phyloP scores from a whole-genome alignment of 2,113 vertebrate species.

The Festucalex cinctus region DNA sequence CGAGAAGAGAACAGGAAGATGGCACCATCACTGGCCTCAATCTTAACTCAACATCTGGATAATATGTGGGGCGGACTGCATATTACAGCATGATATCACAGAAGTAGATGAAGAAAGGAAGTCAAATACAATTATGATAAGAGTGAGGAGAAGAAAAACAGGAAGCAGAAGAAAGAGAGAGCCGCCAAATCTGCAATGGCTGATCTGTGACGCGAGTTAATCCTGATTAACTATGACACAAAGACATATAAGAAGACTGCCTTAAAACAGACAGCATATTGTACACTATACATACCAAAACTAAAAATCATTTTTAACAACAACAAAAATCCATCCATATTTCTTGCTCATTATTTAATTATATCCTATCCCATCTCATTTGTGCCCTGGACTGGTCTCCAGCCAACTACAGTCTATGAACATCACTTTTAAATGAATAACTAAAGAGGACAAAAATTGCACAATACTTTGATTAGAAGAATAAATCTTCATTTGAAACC shows the following conservation, averaged over 20 bases:
- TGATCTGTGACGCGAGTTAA: slow-evolving; percentile 56
- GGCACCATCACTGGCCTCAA: slow-evolving; percentile 32
- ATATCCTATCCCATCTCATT: not conserved
- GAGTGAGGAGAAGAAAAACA: not conserved
- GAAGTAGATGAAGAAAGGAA: not conserved
- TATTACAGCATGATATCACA: not conserved
- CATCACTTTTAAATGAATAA: not conserved
- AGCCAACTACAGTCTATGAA: too few relatives aligned
- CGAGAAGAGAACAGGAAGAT: slow-evolving; percentile 26
- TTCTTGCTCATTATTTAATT: not conserved
- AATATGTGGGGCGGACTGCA: not conserved
- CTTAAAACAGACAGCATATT: not conserved
- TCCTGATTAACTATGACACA: slow-evolving; percentile 57
- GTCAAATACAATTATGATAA: not conserved
- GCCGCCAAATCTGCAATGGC: slow-evolving; percentile 27
- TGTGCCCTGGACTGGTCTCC: too few relatives aligned
- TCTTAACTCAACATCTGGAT: slow-evolving; percentile 50
- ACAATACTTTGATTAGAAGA: not conserved
- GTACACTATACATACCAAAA: not conserved
- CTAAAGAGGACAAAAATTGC: not conserved
- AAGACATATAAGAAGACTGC: slow-evolving; percentile 22
- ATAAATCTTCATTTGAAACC: too few relatives aligned
- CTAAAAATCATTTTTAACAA: not conserved
- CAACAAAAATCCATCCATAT: not conserved
- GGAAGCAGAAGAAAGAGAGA: slow-evolving; percentile 20